A percentile compares a stretch with the other conserved stretches of the same genome.
Conservation (phyloP, 2,113 vertebrate genomes). For the Spea multiplicata region DNA sequence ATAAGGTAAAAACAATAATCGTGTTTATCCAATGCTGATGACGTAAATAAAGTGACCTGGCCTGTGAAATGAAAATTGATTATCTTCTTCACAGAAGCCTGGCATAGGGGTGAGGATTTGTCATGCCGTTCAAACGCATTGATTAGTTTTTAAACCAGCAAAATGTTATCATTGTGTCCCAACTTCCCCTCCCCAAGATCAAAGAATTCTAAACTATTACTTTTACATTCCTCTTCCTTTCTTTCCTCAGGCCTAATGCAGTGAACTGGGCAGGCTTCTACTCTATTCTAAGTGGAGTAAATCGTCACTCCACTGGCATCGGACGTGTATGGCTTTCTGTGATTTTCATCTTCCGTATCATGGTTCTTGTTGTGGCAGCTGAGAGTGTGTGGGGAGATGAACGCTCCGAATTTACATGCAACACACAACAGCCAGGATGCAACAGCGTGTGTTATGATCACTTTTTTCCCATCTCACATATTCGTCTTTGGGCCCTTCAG, state of each 20-base stretch:
- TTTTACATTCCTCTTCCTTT: slow-evolving; percentile 9
- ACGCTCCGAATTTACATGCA: slow-evolving; percentile 93
- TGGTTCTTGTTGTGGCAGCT: slow-evolving; percentile 93
- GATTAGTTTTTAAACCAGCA: no score
- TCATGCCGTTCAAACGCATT: no score
- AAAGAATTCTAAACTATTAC: not conserved
- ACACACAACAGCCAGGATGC: slow-evolving; percentile 96
- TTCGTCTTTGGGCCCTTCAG: slow-evolving; percentile 94
- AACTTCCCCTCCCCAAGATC: no score
- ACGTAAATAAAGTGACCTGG: no score
- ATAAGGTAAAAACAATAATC: no score
- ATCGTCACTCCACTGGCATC: slow-evolving; percentile 91
- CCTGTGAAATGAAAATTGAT: no score
- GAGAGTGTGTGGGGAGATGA: slow-evolving; percentile 98
- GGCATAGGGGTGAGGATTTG: no score
- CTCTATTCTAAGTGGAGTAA: slow-evolving; percentile 89
- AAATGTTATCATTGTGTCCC: no score
- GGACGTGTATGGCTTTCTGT: slow-evolving; percentile 97
- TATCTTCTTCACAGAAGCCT: no score
- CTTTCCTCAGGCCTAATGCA: slow-evolving; percentile 74
- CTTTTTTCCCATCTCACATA: slow-evolving; percentile 96
- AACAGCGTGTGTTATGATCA: slow-evolving; percentile 98
- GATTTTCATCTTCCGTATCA: slow-evolving; percentile 96
- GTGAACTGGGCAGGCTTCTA: slow-evolving; percentile 98
- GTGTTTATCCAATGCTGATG: no score